These are phyloP conservation scores for Vanessa atalanta DNA, from an alignment of 1,140 invertebrate species.

Conservation along the genomic window DNA sequence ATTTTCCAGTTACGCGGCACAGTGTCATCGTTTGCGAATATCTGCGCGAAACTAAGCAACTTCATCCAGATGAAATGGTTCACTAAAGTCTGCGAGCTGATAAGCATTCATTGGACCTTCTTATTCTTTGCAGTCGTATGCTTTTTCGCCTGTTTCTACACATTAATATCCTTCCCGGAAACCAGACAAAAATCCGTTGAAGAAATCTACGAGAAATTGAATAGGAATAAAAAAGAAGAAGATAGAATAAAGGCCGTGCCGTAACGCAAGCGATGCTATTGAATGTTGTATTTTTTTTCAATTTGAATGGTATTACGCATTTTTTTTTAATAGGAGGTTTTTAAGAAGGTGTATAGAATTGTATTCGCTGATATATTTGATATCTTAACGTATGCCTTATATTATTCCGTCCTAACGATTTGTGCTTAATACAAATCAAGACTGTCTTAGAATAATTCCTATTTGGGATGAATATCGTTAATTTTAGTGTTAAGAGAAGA, in stretches of 20 bases:
- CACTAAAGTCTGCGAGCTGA: constrained; percentile 58
- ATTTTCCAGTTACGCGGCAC: constrained; percentile 66
- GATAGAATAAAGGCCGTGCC: constrained; percentile 48
- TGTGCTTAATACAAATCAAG: constrained; percentile 34
- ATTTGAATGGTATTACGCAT: not conserved
- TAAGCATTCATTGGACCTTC: constrained; percentile 73
- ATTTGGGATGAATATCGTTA: constrained; percentile 26
- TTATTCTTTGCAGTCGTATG: constrained; percentile 66
- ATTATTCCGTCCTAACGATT: constrained; percentile 21
- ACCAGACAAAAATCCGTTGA: constrained; percentile 67
- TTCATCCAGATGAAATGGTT: constrained; percentile 76
- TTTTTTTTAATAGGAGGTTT: not conserved
- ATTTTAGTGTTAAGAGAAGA: constrained; percentile 1
- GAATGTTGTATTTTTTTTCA: not conserved
- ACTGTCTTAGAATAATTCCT: constrained; percentile 33
- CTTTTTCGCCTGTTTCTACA: constrained; percentile 64
- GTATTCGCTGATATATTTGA: not conserved
- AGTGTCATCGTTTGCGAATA: constrained; percentile 71
- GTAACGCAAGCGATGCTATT: constrained; percentile 26
- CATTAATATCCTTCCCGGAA: constrained; percentile 63
- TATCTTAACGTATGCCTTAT: not conserved
- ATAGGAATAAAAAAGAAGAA: constrained; percentile 48
- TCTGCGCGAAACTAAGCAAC: constrained; percentile 71
- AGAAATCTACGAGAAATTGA: constrained; percentile 67
- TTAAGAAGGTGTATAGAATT: not conserved